Evolutionary conservation across 2,113 vertebrate genomes (phyloP), one percentile per base, ranked within the genome.

Genomic region (Asarcornis scutulata): DNA sequence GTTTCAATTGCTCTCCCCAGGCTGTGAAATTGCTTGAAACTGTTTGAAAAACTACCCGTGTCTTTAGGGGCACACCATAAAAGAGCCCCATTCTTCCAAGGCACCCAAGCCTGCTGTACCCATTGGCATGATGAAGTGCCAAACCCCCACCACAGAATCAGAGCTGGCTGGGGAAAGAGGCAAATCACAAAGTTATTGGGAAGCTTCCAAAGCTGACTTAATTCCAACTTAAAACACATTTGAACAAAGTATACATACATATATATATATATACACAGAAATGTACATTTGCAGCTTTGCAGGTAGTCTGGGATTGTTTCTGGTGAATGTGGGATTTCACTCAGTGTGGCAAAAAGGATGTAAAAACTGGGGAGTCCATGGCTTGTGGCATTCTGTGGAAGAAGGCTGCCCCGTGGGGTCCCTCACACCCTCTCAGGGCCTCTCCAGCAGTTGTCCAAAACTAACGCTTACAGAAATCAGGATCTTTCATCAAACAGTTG

Each of bases 391-490:
- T 56, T 60, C 26, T 71, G 73, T 52, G 62, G 63, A 77, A n/a
- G 12, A 86, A 75, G 32, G 63, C 59, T 13, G 12, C 22, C 15
- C 38, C 1, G 1, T 0, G 6, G 58, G 26, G 38, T 38, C 38
- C 38, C 62, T 92, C 9, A 48, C 50, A 62, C 56, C 14, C 2
- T 0, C 64, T 74, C 9, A 40, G 34, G 44, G 50, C 83, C 63
- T 69, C 23, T 76, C 48, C 12, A 3, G 55, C 14, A 55, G 53
- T 44, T 62, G 16, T 44, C 69, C 66, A 78, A 84, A 87, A 77
- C 27, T 40, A 86, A 38, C 26, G 46, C 44, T 52, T 87, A 53
- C 44, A 36, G 85, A 92, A 95, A 84, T 95, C 87, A 92, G 62
- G 31, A 22, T 67, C 83, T 92, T 81, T 77, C 25, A 2, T 72